phyloP scores from a whole-genome alignment of 2,797 vertebrate species.

The Phrynocephalus guinanensis region DNA sequence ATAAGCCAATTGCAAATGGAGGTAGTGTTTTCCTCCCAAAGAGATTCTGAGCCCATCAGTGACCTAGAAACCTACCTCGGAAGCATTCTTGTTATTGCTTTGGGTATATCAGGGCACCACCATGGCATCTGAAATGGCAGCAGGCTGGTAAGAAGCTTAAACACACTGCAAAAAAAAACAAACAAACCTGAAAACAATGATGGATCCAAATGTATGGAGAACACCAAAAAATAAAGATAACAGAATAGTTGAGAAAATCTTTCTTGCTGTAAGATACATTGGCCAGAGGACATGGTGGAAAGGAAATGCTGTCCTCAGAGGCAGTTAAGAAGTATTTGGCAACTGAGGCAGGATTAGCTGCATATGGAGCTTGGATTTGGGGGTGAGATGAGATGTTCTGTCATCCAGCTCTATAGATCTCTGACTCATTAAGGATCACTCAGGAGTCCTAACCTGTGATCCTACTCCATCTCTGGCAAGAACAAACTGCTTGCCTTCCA shows the following conservation, averaged over 20 bases:
- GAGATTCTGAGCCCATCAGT: not conserved
- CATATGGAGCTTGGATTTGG: not conserved
- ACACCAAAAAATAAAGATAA: not conserved
- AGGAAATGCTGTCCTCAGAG: not conserved
- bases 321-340: not conserved
- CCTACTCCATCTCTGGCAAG: not conserved
- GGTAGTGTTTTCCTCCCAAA: not conserved
- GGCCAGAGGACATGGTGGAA: not conserved
- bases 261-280: not conserved
- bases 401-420: conserved; percentile 9
- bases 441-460: conserved; percentile 11
- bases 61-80: not conserved
- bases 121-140: not conserved
- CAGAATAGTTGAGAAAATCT: not conserved
- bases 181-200: not conserved
- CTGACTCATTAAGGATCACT: conserved; percentile 20
- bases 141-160: not conserved
- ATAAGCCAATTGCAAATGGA: not conserved
- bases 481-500: not conserved
- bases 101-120: not conserved
- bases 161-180: no score
- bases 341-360: not conserved
- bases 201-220: not conserved
- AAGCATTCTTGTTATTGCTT: not conserved
- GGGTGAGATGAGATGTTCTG: not conserved